Percentiles rank a stretch among this genome's conserved stretches.
Evolutionary conservation across 2,113 vertebrate species (phyloP).

Genomic region (western clawed frog (Xenopus tropicalis)): DNA sequence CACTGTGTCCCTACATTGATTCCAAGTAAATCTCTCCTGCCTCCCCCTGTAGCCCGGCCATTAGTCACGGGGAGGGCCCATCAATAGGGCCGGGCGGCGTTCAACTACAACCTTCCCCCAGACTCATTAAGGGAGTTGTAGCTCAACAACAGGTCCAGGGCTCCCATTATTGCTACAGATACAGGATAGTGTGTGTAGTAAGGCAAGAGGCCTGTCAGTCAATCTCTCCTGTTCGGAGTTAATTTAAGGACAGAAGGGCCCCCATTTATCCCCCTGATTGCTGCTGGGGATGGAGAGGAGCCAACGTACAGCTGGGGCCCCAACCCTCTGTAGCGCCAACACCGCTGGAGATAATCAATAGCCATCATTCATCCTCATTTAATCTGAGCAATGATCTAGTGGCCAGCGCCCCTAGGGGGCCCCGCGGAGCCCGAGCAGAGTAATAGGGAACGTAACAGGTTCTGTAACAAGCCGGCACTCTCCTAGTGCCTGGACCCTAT

Average conservation of each 20-base stretch:
- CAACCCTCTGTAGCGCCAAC: neutral
- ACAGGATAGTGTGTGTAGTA: too few species aligned
- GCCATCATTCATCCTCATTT: conserved; percentile 31
- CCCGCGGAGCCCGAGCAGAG: neutral
- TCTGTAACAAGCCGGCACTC: neutral
- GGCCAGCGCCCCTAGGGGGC: neutral
- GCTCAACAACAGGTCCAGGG: too few species aligned
- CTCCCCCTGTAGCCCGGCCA: too few species aligned
- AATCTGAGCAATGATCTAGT: conserved; percentile 19
- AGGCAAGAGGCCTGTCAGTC: too few species aligned
- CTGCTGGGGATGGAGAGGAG: neutral
- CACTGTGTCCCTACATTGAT: too few species aligned
- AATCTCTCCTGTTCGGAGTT: neutral
- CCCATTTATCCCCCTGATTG: neutral
- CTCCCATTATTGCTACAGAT: too few species aligned
- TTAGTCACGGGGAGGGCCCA: too few species aligned
- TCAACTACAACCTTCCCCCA: too few species aligned
- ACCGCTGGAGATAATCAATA: conserved; percentile 29
- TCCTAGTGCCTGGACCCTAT: too few species aligned
- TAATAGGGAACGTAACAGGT: conserved; percentile 27
- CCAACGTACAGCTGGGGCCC: conserved; percentile 4
- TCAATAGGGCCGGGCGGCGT: too few species aligned
- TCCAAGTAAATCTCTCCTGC: too few species aligned
- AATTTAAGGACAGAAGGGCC: conserved; percentile 20
- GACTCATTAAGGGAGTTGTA: too few species aligned